Percentiles rank a stretch among this genome's conserved stretches.
These are phyloP conservation scores for Hoplodrina ambigua DNA, from an alignment of 2,888 invertebrate genomes.

Conservation along the genomic window DNA sequence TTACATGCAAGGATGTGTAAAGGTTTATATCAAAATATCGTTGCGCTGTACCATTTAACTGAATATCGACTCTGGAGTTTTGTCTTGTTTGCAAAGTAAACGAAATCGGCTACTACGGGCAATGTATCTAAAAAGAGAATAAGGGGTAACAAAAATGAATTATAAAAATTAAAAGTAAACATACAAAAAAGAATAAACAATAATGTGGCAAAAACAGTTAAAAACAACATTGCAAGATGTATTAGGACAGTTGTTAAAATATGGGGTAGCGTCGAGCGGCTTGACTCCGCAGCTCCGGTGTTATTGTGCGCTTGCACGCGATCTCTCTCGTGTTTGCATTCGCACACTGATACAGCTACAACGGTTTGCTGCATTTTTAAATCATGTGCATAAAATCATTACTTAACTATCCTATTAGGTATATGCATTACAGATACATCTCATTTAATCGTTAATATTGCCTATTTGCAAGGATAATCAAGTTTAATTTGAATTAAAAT, in stretches of 20 bases:
- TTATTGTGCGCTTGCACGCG: slow-evolving; percentile 87
- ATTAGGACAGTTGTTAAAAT: slow-evolving; percentile 91
- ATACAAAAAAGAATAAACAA: slow-evolving; percentile 86
- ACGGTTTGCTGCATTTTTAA: slow-evolving; percentile 65
- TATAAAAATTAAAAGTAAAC: slow-evolving; percentile 89
- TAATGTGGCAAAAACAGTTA: slow-evolving; percentile 89
- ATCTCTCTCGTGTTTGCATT: slow-evolving; percentile 73
- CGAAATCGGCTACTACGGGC: slow-evolving; percentile 37
- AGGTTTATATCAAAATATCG: slow-evolving; percentile 41
- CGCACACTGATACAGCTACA: slow-evolving; percentile 69
- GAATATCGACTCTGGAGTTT: slow-evolving; percentile 28
- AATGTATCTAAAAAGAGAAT: slow-evolving; percentile 40
- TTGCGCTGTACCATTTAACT: slow-evolving; percentile 31
- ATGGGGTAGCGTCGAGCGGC: slow-evolving; percentile 87
- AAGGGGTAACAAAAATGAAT: slow-evolving; percentile 74
- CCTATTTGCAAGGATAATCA: slow-evolving; percentile 1
- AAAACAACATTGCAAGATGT: slow-evolving; percentile 91
- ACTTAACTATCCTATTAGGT: slow-evolving; percentile 42
- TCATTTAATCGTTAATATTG: slow-evolving; percentile 27
- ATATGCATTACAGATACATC: slow-evolving; percentile 31
- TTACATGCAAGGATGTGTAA: slow-evolving; percentile 83
- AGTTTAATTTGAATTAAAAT: slow-evolving; percentile 14
- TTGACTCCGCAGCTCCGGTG: slow-evolving; percentile 83
- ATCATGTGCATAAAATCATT: slow-evolving; percentile 55
- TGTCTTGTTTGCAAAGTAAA: slow-evolving; percentile 37